phyloP scores from a whole-genome alignment of 2,888 invertebrate species.

The Punctoribates punctum region DNA sequence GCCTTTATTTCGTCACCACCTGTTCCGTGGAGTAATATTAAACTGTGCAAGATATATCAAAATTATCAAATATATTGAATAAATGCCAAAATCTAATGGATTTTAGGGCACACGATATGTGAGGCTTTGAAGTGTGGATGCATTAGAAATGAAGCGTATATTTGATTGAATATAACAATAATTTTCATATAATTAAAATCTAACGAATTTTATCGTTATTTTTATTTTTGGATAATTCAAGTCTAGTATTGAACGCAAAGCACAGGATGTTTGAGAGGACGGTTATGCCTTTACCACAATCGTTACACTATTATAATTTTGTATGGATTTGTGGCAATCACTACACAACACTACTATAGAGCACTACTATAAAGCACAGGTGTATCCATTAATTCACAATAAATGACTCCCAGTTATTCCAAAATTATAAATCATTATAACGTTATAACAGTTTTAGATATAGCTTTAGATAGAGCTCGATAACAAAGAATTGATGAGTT shows the following conservation, averaged over 20 bases:
- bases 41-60: neutral
- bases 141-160: constrained; percentile 21
- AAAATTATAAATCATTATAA: too few species aligned
- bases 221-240: neutral
- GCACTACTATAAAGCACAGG: constrained; percentile 2
- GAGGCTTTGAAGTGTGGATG: constrained; percentile 17
- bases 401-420: neutral
- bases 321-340: neutral
- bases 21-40: neutral
- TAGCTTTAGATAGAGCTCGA: too few species aligned
- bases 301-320: constrained; percentile 18
- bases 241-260: neutral
- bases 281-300: neutral
- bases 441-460: too few species aligned
- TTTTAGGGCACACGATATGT: neutral
- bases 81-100: constrained; percentile 3
- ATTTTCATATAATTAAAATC: constrained; percentile 16
- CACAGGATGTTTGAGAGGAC: constrained; percentile 25
- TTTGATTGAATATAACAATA: neutral
- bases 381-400: neutral
- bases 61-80: constrained; percentile 1
- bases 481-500: too few species aligned
- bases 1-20: constrained; percentile 21
- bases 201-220: constrained; percentile 17
- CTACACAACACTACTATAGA: too few species aligned